Base-by-base conservation (phyloP, 2,113 vertebrate species). In the Hippopotamus amphibius region DNA sequence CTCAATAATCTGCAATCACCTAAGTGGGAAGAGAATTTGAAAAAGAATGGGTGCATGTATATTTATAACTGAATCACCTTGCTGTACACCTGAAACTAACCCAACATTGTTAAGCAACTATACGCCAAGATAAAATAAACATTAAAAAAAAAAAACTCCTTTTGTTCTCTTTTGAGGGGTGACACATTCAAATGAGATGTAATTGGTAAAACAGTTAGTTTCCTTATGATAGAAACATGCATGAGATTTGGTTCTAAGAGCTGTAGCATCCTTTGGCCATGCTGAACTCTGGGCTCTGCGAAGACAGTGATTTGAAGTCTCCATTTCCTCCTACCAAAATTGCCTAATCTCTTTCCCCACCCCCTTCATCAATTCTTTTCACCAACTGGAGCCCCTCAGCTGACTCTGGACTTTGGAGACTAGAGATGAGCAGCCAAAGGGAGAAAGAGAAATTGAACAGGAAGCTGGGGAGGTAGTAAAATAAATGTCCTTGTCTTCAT, bases 381-480 rank as follows among this genome's bases (percentile, higher is more conserved):
- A 14, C 9, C 61, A 43, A 6, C 22, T 83, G 43, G 48, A 14
- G 13, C 33, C 14, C 0, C 3, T 3, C 33, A 57, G 0, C 19
- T 77, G 66, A 65, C 13, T 76, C 65, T 59, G 28, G 14, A 57
- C 37, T 79, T 69, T 61, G 7, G 43, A 92, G 28, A 53, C 15
- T n/a, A 50, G 76, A 88, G 17, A 84, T 84, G 50, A 28, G 16
- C 72, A 33, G 46, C 3, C 74, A 41, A 76, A 85, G 66, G 48
- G 66, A 84, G 48, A 37, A 80, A 90, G n/a, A 93, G 46, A 65
- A 81, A 61, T 91, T n/a, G 30, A 71, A 84, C 24, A 46, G 72
- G 14, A 79, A 82, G 26, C 30, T 30, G 6, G 1, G 66, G 11
- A 53, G 14, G 12, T 13, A 57, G 33, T 50, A 33, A 69, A 72